These are phyloP conservation scores for Cerastoderma edule DNA, from an alignment of 2,888 invertebrate genomes.

Conservation along the genomic window DNA sequence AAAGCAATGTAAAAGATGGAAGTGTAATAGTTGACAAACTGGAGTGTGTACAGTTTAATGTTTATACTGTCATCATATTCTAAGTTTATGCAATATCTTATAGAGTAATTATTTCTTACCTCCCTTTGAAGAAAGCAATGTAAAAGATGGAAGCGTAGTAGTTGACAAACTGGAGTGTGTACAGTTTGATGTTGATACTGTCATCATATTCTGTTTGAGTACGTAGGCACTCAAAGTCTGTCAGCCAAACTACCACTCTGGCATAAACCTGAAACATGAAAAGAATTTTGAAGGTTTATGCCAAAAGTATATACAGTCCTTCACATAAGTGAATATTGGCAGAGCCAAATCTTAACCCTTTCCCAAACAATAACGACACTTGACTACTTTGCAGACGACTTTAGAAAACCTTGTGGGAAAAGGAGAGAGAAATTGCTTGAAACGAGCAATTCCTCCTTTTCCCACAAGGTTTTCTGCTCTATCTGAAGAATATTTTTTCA, in stretches of 20 bases:
- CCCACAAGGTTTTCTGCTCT: too few species aligned
- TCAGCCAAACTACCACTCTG: slow-evolving; percentile 90
- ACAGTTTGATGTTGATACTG: slow-evolving; percentile 96
- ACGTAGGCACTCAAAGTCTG: slow-evolving; percentile 91
- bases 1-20: slow-evolving; percentile 99
- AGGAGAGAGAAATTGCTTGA: too few species aligned
- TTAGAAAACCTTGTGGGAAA: too few species aligned
- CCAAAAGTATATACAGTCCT: too few species aligned
- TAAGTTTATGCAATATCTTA: too few species aligned
- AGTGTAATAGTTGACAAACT: slow-evolving; percentile 98
- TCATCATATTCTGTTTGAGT: slow-evolving; percentile 98
- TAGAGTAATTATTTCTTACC: slow-evolving; percentile 80
- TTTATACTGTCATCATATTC: slow-evolving; percentile 98
- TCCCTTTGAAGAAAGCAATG: slow-evolving; percentile 98
- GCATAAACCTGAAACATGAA: slow-evolving; percentile 74
- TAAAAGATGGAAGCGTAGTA: slow-evolving; percentile 98
- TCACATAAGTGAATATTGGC: too few species aligned
- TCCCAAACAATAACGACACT: too few species aligned
- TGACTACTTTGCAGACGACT: too few species aligned
- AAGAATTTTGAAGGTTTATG: too few species aligned
- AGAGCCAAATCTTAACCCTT: too few species aligned
- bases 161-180: slow-evolving; percentile 97
- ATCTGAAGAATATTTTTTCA: too few species aligned
- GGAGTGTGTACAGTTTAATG: slow-evolving; percentile 95
- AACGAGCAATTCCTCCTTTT: too few species aligned